Evolutionary conservation across 1,140 invertebrate genomes (phyloP), one percentile per base, ranked within the genome.

Genomic region (Pemphigus obesinymphae): DNA sequence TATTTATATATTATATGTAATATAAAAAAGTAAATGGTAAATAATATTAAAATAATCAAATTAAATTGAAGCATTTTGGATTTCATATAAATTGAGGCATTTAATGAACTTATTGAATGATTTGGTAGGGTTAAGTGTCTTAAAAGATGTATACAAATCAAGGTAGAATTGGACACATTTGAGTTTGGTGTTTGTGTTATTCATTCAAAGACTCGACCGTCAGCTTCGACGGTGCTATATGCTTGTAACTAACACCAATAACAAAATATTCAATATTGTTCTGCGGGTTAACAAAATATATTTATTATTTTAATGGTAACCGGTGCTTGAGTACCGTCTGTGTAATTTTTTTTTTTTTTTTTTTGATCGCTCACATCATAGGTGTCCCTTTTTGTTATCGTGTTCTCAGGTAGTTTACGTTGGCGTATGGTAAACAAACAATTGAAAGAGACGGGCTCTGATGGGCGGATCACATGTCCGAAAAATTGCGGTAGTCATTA

Each of bases 401-500:
- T 80, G 76, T 80, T 80, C 7, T 58, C 76, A 80, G 76, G 76
- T 80, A 80, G 76, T 43, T 13, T 61, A 20, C 76, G 76, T 29
- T 80, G 76, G 76, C 76, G 40, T 13, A 80, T 80, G 55, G 76
- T 80, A 31, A 80, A 80, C 26, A 61, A 45, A 61, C 76, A 80
- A 17, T 58, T 80, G 37, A 61, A 61, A 31, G 37, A 80, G 8
- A 61, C 76, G 3, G 76, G 55, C 0, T 80, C 76, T 43, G 76
- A 80, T 43, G 53, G 76, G 13, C 23, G 76, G 10, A 80, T 82
- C 48, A 48, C 40, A 20, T 83, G 82, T 73, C 82, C 82, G 31
- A 83, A 83, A 17, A 84, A 87, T 61, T 90, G 89, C 83, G 87
- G 88, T 43, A 89, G 88, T 48, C 85, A 68, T 15, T 85, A 85